These are phyloP conservation scores for Holothuria glaberrima DNA, from an alignment of 35 echinoderm and acorn worm genomes.

Conservation along the genomic window DNA sequence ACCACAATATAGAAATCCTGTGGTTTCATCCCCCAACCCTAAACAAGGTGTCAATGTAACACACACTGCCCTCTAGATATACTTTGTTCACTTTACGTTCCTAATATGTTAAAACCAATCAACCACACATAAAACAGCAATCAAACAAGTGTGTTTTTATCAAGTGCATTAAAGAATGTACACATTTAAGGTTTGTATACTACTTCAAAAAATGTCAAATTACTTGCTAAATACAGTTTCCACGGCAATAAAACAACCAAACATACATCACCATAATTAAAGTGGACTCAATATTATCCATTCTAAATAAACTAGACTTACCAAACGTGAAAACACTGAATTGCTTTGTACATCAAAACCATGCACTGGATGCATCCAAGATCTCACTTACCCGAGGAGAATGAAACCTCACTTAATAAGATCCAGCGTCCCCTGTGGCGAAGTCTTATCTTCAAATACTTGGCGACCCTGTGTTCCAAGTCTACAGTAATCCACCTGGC, in stretches of 20 bases:
- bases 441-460: constrained; percentile 74
- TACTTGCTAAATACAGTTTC: neutral
- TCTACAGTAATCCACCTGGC: constrained; percentile 81
- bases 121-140: too few species aligned
- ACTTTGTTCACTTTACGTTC: too few species aligned
- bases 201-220: neutral
- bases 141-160: too few species aligned
- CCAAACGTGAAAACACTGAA: neutral
- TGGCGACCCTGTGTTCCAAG: constrained; percentile 79
- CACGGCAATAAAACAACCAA: neutral
- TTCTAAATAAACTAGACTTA: neutral
- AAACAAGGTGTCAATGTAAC: too few species aligned
- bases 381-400: constrained; percentile 80
- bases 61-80: too few species aligned
- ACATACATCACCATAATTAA: neutral
- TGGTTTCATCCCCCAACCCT: too few species aligned
- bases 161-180: too few species aligned
- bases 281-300: neutral
- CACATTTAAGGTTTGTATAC: too few species aligned
- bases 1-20: too few species aligned
- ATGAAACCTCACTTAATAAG: constrained; percentile 82
- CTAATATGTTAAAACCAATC: too few species aligned
- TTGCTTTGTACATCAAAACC: neutral
- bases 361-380: neutral
- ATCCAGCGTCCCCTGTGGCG: constrained; percentile 80